Evolutionary conservation across 2,113 vertebrate species (phyloP).

Genomic region (Mormoops blainvillei): DNA sequence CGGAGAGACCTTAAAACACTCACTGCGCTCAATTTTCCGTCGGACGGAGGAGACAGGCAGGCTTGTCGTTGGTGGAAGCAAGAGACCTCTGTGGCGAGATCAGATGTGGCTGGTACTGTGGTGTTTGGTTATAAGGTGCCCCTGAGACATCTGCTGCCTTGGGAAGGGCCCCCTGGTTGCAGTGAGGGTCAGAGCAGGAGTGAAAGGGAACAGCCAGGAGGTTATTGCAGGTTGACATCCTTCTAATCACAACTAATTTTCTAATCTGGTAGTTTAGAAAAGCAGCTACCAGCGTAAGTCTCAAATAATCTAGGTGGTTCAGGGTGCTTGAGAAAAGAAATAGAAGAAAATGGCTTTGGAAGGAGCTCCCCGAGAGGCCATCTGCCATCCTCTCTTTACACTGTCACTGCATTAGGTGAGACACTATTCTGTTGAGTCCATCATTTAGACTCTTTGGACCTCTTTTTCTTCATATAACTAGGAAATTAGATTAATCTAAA

Average conservation of each 20-base stretch:
- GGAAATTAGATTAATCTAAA: background rate
- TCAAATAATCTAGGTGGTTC: background rate
- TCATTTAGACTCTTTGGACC: background rate
- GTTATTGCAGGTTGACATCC: background rate
- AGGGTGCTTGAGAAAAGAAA: background rate
- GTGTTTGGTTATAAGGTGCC: background rate
- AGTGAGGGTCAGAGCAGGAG: background rate
- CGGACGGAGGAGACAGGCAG: background rate
- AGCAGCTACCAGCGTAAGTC: background rate
- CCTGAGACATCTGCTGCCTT: background rate
- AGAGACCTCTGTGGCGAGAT: background rate
- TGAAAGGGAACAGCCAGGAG: background rate
- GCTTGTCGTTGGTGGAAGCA: background rate
- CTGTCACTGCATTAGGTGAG: background rate
- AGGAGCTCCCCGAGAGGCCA: background rate
- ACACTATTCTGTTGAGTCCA: background rate
- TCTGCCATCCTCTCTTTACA: background rate
- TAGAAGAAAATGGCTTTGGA: background rate
- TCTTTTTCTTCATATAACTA: background rate
- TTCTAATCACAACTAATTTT: background rate
- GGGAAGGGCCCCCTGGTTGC: background rate
- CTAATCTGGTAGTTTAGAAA: no score
- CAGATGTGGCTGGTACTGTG: background rate
- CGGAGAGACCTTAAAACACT: background rate
- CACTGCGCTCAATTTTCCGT: background rate